A percentile compares a stretch with the other conserved stretches of the same genome.
These are phyloP conservation scores for Oncorhynchus nerka DNA, from an alignment of 2,113 vertebrate genomes.

Conservation along the genomic window DNA sequence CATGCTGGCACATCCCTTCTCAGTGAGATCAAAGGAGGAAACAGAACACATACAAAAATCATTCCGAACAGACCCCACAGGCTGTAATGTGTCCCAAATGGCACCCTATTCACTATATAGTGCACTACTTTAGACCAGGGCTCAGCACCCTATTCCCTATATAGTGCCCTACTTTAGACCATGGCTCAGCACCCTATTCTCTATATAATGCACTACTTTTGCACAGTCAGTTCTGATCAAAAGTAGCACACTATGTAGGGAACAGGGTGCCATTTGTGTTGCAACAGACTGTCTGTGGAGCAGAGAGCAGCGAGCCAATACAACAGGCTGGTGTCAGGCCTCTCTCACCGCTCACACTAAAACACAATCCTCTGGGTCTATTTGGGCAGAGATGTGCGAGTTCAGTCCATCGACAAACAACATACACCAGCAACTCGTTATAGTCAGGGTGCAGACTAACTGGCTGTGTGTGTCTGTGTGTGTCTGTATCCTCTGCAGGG, in stretches of 20 bases:
- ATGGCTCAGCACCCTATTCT: no score
- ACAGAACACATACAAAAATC: slow-evolving; percentile 10
- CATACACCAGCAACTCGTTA: slow-evolving; percentile 62
- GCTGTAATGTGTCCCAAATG: slow-evolving; percentile 2
- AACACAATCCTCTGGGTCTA: slow-evolving; percentile 56
- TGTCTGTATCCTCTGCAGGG: slow-evolving; percentile 12
- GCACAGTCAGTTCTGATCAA: no score
- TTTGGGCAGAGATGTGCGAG: slow-evolving; percentile 57
- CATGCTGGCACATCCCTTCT: slow-evolving; percentile 11
- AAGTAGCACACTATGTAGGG: no score
- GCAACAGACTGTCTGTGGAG: no score
- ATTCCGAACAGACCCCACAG: slow-evolving; percentile 38
- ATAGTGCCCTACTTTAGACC: no score
- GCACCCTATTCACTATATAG: no score
- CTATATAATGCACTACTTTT: no score
- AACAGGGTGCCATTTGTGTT: no score
- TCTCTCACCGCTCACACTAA: slow-evolving; percentile 40
- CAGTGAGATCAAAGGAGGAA: slow-evolving; percentile 44
- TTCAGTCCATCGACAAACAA: slow-evolving; percentile 55
- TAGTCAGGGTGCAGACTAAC: slow-evolving; percentile 60
- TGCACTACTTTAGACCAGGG: no score
- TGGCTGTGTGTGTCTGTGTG: slow-evolving; percentile 24
- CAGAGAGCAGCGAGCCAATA: no score
- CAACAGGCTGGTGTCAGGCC: slow-evolving; percentile 55
- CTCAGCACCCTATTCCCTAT: no score